These are phyloP conservation scores for Sericinus montela DNA, from an alignment of 2,888 invertebrate genomes.

Conservation along the genomic window DNA sequence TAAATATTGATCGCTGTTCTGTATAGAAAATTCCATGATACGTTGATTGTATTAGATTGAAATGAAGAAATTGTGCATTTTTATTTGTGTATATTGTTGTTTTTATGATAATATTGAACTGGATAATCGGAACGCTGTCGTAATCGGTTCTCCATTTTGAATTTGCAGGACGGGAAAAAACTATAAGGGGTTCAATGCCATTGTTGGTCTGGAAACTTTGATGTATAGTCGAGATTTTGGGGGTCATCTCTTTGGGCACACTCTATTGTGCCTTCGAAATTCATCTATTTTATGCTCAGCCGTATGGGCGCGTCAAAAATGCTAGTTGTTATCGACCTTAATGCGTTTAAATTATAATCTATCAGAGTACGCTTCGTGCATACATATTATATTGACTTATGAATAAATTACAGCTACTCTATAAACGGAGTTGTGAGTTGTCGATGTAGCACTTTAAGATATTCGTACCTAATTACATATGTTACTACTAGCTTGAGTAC, in stretches of 20 bases:
- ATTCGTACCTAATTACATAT: not conserved
- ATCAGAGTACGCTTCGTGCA: not conserved
- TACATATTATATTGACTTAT: not conserved
- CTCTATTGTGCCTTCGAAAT: not conserved
- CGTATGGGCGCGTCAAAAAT: not conserved
- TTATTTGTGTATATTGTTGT: conserved; percentile 21
- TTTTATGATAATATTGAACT: conserved; percentile 10
- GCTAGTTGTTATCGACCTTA: not conserved
- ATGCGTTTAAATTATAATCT: not conserved
- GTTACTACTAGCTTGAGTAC: conserved; percentile 32
- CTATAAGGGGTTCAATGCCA: too few species aligned
- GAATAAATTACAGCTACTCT: not conserved
- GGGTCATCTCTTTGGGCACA: not conserved
- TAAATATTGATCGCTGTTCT: conserved; percentile 27
- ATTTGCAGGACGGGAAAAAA: not conserved
- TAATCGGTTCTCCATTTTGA: not conserved
- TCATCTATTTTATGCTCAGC: too few species aligned
- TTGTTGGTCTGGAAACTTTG: too few species aligned
- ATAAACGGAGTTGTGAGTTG: conserved; percentile 19
- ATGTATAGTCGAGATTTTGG: not conserved
- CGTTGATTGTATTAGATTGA: conserved; percentile 3
- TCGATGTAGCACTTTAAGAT: conserved; percentile 22
- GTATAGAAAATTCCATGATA: conserved; percentile 19
- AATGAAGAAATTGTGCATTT: conserved; percentile 13
- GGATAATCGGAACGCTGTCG: not conserved